These are phyloP conservation scores for Melieria picta DNA, from an alignment of 2,888 invertebrate species.

Conservation along the genomic window DNA sequence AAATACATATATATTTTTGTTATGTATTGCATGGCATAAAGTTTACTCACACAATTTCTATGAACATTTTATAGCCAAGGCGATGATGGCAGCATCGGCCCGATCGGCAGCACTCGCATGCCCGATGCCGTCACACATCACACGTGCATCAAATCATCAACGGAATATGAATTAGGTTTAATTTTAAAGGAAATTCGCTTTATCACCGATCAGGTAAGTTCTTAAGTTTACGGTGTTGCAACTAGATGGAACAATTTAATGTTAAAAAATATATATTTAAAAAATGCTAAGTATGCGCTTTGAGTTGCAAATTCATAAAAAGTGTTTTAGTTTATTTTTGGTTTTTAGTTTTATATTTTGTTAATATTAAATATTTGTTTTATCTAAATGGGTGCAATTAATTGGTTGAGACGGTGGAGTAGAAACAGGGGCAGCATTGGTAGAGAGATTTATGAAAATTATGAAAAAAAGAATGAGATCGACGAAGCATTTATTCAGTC, in stretches of 20 bases:
- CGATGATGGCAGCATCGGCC: conserved; percentile 67
- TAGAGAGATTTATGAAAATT: no score
- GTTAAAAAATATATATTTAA: no score
- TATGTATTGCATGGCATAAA: background rate
- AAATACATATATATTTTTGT: background rate
- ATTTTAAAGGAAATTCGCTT: conserved; percentile 94
- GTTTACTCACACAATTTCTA: background rate
- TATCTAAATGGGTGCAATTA: no score
- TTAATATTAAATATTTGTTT: background rate
- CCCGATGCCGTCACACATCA: conserved; percentile 80
- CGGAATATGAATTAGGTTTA: conserved; percentile 92
- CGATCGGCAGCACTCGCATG: conserved; percentile 77
- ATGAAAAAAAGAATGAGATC: no score
- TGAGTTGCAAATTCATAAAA: background rate
- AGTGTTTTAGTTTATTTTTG: background rate
- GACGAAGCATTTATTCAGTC: no score
- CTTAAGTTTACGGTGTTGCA: background rate
- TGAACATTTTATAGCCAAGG: conserved; percentile 57
- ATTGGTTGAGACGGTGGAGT: no score
- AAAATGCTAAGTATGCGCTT: no score
- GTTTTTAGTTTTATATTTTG: background rate
- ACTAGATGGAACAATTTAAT: no score
- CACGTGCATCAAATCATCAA: conserved; percentile 82
- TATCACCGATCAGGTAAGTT: conserved; percentile 85
- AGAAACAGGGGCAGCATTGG: no score